phyloP scores from a whole-genome alignment of 1,140 invertebrate genomes.

The Euura saliciscinereae region DNA sequence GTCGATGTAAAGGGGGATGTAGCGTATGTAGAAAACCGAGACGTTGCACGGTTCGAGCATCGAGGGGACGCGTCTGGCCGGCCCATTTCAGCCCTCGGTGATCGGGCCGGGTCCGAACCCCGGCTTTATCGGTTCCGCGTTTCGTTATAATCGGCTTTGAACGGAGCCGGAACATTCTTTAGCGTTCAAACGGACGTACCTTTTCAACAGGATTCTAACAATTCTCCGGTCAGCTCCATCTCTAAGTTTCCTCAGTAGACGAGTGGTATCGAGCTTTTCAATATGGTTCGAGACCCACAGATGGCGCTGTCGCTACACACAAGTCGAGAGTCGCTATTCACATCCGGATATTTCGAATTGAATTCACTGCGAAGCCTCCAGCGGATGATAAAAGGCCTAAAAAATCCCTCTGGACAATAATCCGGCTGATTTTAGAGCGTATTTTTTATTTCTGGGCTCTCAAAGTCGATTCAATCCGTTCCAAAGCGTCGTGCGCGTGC shows the following conservation, averaged over 20 bases:
- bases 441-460: no score
- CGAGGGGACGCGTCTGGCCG: neutral
- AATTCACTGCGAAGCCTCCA: no score
- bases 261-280: conserved; percentile 15
- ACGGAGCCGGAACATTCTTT: conserved; percentile 4
- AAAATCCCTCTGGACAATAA: no score
- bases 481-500: no score
- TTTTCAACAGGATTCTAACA: conserved; percentile 11
- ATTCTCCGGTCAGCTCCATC: conserved; percentile 19
- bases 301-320: neutral
- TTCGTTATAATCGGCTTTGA: neutral
- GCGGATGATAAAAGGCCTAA: no score
- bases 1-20: neutral
- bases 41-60: neutral
- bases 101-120: neutral
- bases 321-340: neutral
- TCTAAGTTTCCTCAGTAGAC: conserved; percentile 17
- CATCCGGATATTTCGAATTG: neutral
- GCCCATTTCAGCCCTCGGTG: neutral
- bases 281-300: conserved; percentile 11
- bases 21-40: neutral
- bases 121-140: neutral
- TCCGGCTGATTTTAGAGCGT: no score
- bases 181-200: conserved; percentile 14
- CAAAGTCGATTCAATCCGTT: no score